Conservation (phyloP, 1,140 invertebrate species). For the Nasonia giraulti region DNA sequence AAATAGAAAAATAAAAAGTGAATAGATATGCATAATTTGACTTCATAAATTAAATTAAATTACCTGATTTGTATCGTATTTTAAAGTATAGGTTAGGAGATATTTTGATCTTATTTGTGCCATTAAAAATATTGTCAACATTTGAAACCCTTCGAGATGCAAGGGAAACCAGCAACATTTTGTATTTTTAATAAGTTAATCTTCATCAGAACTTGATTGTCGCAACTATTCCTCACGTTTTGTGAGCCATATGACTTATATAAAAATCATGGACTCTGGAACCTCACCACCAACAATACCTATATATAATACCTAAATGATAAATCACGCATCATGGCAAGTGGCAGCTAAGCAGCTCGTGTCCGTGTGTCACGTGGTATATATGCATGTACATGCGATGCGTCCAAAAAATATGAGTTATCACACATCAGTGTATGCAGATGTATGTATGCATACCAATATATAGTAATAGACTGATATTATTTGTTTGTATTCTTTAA, state of each 20-base stretch:
- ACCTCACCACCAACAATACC: no score
- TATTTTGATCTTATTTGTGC: conserved; percentile 49
- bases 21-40: conserved; percentile 16
- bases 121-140: conserved; percentile 50
- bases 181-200: conserved; percentile 18
- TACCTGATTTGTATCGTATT: conserved; percentile 63
- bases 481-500: no score
- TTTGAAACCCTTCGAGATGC: conserved; percentile 51
- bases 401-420: no score
- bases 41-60: background rate
- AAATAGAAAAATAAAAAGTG: conserved; percentile 34
- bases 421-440: no score
- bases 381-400: no score
- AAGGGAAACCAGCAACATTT: conserved; percentile 54
- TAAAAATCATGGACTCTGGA: background rate
- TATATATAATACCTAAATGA: no score
- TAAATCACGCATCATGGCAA: no score
- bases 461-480: no score
- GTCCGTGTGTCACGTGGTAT: no score
- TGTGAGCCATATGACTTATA: background rate
- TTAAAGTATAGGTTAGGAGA: conserved; percentile 54
- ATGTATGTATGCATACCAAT: no score
- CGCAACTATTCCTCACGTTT: background rate
- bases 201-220: background rate
- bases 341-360: no score